Base-by-base conservation (phyloP, 2,888 invertebrate species). In the Lottia gigantea region DNA sequence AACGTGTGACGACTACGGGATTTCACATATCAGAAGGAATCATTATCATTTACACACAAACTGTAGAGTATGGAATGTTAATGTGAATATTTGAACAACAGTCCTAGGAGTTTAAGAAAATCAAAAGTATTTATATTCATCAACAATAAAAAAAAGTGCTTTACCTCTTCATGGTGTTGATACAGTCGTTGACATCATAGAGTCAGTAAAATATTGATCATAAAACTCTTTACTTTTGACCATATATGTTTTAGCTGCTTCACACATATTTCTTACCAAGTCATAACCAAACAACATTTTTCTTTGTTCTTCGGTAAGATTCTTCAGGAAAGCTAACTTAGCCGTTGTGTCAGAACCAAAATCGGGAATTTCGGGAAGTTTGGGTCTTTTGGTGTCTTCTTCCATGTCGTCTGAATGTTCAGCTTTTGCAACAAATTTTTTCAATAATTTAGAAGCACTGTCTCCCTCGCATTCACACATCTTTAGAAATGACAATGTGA, bases 161-260 rank as follows among this genome's bases (percentile, higher is more conserved):
- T 40, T 40, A 40, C 40, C 40, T 40, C 40, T 40, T 40, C 40
- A 40, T 3, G 40, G 40, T 40, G 40, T 40, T 40, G 40, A 8
- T 8, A 40, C 40, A 8, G 40, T 40, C 40, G 40, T 40, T 40
- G 40, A 40, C 1, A 8, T 40, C 40, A 40, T 11, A 4, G 55
- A 55, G 55, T 55, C 23, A 55, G 55, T 11, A 55, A 55, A 55
- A 55, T 55, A 19, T 14, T 55, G 19, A 55, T 55, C 55, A 55
- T 23, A 55, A 55, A 55, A 55, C 8, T 12, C 23, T 23, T 55
- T 55, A 23, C 19, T 12, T 14, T 55, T 23, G 11, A 23, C 23
- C 2, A 55, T 19, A 55, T 23, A 55, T 23, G 23, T 15, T 55
- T 55, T 55, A 55, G 55, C 55, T 55, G 19, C 55, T 19, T 23